Conservation (phyloP, 2,113 vertebrate genomes). For the Dipodomys merriami region DNA sequence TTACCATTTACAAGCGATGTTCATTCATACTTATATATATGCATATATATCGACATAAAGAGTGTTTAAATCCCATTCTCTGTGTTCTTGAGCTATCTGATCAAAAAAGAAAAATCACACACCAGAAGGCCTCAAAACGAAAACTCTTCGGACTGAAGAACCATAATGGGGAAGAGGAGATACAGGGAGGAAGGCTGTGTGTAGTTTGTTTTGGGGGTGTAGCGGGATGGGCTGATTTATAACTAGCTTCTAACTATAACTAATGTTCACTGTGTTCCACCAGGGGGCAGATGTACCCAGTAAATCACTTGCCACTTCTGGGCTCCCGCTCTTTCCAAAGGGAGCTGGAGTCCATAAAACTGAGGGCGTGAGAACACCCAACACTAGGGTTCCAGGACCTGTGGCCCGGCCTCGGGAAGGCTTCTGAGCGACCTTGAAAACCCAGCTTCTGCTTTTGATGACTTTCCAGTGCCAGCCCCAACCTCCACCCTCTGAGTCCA, state of each 20-base stretch:
- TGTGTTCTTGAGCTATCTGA: not conserved
- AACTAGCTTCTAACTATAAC: not conserved
- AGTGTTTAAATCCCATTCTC: not conserved
- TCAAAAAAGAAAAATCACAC: not conserved
- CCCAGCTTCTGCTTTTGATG: too few relatives aligned
- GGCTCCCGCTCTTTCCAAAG: slow-evolving; percentile 26
- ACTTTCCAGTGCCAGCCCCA: not conserved
- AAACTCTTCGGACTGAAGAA: not conserved
- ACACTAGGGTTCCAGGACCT: not conserved
- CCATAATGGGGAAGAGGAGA: too few relatives aligned
- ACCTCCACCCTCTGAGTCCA: not conserved
- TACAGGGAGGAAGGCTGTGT: too few relatives aligned
- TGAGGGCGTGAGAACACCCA: not conserved
- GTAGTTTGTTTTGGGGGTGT: too few relatives aligned
- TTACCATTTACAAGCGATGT: not conserved
- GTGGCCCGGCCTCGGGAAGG: not conserved
- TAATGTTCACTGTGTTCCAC: not conserved
- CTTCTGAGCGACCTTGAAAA: not conserved
- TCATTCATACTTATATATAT: too few relatives aligned
- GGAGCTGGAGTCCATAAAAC: not conserved
- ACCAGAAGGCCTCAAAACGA: not conserved
- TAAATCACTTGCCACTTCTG: not conserved
- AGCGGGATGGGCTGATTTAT: too few relatives aligned
- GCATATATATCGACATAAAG: too few relatives aligned
- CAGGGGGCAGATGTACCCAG: slow-evolving; percentile 61